Evolutionary conservation across 2,113 vertebrate species (phyloP).

Genomic region (Halcyon senegalensis): DNA sequence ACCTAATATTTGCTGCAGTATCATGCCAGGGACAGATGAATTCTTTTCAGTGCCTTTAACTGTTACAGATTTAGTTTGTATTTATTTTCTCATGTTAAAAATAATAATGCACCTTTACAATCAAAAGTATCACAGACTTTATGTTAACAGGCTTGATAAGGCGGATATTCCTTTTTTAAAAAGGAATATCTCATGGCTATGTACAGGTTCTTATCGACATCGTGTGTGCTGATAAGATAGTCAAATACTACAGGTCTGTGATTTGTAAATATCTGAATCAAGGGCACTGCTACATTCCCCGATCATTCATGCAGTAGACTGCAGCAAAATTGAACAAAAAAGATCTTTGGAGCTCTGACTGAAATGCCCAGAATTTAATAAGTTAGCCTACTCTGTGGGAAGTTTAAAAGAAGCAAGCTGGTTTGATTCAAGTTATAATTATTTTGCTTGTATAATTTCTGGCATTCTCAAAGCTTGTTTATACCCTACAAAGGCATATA

Average conservation of each 20-base stretch:
- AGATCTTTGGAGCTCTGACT: background rate
- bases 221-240: slow-evolving; percentile 11
- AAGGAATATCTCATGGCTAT: background rate
- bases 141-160: background rate
- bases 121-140: background rate
- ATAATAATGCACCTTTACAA: background rate
- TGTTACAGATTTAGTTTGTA: background rate
- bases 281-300: background rate
- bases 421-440: slow-evolving; percentile 36
- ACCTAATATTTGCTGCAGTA: background rate
- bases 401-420: slow-evolving; percentile 31
- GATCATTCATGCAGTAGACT: slow-evolving; percentile 15
- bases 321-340: slow-evolving; percentile 23
- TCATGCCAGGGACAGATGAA: background rate
- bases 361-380: slow-evolving; percentile 7
- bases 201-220: background rate
- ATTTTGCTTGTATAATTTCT: slow-evolving; percentile 32
- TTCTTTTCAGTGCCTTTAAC: background rate
- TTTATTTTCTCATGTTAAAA: background rate
- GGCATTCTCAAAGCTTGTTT: slow-evolving; percentile 13
- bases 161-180: background rate
- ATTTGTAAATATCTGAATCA: slow-evolving; percentile 47
- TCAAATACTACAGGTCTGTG: slow-evolving; percentile 18
- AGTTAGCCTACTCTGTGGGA: slow-evolving; percentile 8
- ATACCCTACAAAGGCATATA: background rate